Conservation (phyloP, 92 coral and sea anemone species). For the Heteractis magnifica region DNA sequence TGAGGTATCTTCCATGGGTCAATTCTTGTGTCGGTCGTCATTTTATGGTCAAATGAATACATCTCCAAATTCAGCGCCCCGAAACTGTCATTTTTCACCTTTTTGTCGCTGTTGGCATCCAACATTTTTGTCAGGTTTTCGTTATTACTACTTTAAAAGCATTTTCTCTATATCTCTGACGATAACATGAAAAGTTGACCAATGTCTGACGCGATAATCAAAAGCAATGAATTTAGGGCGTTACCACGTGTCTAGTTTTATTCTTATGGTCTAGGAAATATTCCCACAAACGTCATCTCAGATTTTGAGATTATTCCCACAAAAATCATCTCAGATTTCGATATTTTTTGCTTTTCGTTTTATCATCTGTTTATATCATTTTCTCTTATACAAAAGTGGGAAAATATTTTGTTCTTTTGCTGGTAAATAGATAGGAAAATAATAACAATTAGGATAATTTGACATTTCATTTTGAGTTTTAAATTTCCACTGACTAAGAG, state of each 20-base stretch:
- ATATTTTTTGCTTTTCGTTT: not conserved
- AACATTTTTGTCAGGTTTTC: not conserved
- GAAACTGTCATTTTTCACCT: not conserved
- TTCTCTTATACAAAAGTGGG: not conserved
- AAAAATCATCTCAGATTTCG: no score
- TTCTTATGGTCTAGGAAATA: not conserved
- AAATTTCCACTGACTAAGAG: not conserved
- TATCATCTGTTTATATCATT: not conserved
- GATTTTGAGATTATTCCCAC: not conserved
- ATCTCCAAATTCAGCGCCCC: not conserved
- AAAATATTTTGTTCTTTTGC: not conserved
- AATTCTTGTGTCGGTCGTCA: constrained; percentile 1
- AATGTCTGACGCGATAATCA: not conserved
- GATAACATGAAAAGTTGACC: not conserved
- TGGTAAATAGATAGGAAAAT: not conserved
- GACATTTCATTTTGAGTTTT: not conserved
- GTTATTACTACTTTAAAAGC: not conserved
- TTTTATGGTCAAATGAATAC: not conserved
- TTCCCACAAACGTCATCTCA: not conserved
- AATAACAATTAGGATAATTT: not conserved
- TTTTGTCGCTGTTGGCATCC: not conserved
- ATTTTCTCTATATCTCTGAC: not conserved
- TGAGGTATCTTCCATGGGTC: constrained; percentile 11
- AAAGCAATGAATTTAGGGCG: not conserved
- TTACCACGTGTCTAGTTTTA: not conserved